Evolutionary conservation across 2,113 vertebrate species (phyloP).

Genomic region (Osmerus eperlanus): DNA sequence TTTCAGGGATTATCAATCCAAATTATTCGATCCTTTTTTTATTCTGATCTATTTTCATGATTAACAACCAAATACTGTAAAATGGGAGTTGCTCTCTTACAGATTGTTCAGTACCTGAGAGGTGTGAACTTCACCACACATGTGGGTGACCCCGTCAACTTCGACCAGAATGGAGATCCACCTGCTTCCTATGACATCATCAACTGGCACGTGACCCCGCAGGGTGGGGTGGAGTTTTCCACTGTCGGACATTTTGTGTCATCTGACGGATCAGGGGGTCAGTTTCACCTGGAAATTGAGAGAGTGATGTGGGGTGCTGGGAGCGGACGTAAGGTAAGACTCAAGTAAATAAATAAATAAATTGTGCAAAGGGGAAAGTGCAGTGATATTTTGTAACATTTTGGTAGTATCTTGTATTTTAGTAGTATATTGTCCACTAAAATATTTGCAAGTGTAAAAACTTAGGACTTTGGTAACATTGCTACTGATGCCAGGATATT

Average conservation of each 20-base stretch:
- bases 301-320: no score
- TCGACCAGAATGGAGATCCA: conserved; percentile 58
- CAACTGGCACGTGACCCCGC: conserved; percentile 52
- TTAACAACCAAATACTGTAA: neutral
- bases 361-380: no score
- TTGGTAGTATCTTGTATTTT: no score
- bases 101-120: conserved; percentile 57
- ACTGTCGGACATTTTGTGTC: conserved; percentile 56
- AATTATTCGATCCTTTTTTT: neutral
- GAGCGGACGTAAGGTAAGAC: no score
- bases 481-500: no score
- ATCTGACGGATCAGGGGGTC: conserved; percentile 28
- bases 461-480: no score
- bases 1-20: no score
- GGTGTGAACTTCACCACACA: conserved; percentile 54
- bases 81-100: neutral
- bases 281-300: neutral
- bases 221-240: conserved; percentile 45
- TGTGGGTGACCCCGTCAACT: conserved; percentile 52
- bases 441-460: no score
- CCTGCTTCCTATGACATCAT: conserved; percentile 61
- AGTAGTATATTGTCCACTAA: no score
- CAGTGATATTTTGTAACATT: no score
- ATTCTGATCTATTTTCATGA: neutral
- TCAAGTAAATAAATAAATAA: no score